These are phyloP conservation scores for Euthynnus affinis DNA, from an alignment of 2,797 vertebrate species.

Conservation along the genomic window DNA sequence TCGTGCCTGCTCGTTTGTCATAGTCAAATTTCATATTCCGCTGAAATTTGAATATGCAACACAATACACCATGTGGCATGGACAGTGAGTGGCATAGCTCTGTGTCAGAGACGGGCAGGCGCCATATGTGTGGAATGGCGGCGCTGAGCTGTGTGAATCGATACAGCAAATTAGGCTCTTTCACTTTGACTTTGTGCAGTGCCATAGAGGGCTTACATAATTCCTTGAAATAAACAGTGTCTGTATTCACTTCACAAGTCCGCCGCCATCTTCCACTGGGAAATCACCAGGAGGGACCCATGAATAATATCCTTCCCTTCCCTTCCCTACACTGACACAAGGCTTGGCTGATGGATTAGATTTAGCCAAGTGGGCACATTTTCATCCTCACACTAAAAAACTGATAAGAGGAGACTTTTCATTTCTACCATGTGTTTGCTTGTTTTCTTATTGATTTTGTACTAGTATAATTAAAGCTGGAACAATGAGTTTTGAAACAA, in stretches of 20 bases:
- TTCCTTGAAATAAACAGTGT: conserved; percentile 79
- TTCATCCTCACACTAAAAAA: conserved; percentile 57
- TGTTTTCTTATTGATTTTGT: conserved; percentile 70
- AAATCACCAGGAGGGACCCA: conserved; percentile 81
- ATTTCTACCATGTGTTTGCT: conserved; percentile 50
- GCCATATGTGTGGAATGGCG: conserved; percentile 67
- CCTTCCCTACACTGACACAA: conserved; percentile 60
- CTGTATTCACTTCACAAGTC: conserved; percentile 81
- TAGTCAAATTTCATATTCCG: conserved; percentile 74
- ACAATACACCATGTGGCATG: conserved; percentile 63
- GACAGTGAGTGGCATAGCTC: conserved; percentile 61
- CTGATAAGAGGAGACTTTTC: conserved; percentile 63
- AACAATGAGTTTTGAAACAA: conserved; percentile 52
- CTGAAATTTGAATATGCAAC: conserved; percentile 80
- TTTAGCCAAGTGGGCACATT: conserved; percentile 79
- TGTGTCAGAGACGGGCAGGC: conserved; percentile 67
- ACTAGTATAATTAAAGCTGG: conserved; percentile 59
- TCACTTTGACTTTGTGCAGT: conserved; percentile 77
- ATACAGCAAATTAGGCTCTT: conserved; percentile 77
- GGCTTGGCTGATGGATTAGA: conserved; percentile 79
- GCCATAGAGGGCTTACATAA: conserved; percentile 77
- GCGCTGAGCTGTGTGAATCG: conserved; percentile 63
- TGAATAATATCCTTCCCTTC: conserved; percentile 78
- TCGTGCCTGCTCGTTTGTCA: conserved; percentile 78
- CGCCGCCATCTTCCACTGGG: conserved; percentile 76